Evolutionary conservation across 2,113 vertebrate genomes (phyloP), one percentile per base, ranked within the genome.

Genomic region (Zootoca vivipara): DNA sequence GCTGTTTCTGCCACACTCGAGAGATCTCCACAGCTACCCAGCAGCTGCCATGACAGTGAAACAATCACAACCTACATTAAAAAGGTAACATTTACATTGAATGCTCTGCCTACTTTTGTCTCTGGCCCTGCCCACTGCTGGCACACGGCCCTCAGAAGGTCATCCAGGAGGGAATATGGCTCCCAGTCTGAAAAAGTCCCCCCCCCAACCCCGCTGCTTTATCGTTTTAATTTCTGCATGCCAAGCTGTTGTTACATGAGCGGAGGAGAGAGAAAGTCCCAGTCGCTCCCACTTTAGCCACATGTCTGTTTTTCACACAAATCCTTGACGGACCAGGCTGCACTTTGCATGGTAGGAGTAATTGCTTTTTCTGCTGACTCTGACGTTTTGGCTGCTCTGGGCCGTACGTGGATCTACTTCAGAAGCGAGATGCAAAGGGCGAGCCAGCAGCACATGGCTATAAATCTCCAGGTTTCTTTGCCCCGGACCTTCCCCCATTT

Each of bases 361-460:
- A 79, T 86, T 52, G 46, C 64, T 52, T 56, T 46, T 56, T 70
- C 75, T 80, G 85, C 85, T 67, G 64, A 86, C n/a, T 7, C 64
- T 9, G 65, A 33, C 40, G 30, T 52, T 86, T 56, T 9, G 8
- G 35, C 56, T 4, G 40, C 85, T 67, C 15, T 20, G 46, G 33
- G 46, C 69, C 22, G 18, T 16, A 5, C 3, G 3, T 6, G 9
- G 24, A 74, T 35, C 52, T 65, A n/a, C 56, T 42, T 24, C 69
- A 74, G 33, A 64, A 40, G 67, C 40, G 28, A 40, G 40, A 69
- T 1, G 33, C 75, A 56, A 79, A 52, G 74, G 84, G 33, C 26
- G 12, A 33, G 85, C 56, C 5, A 13, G 73, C 38, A 26, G 20
- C 4, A 4, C 3, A 1, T 10, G 8, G 64, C 62, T 35, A 30